A percentile compares a stretch with the other conserved stretches of the same genome.
These are phyloP conservation scores for Thripadectes ignobilis DNA, from an alignment of 2,797 vertebrate species.

Conservation along the genomic window DNA sequence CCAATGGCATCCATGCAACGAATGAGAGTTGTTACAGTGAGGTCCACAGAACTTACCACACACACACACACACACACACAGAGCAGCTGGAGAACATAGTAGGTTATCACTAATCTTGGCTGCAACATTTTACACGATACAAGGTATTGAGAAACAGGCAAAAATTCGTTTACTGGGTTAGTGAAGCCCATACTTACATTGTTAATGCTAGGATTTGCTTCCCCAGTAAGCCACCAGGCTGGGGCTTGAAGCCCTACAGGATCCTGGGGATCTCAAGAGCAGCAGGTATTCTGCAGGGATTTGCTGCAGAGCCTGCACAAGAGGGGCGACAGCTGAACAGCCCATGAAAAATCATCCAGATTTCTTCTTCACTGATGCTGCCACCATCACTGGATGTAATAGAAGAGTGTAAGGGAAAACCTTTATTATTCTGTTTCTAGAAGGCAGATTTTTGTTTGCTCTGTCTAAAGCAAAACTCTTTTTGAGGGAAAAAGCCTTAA, in stretches of 20 bases:
- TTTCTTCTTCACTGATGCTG: neutral
- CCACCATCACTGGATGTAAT: neutral
- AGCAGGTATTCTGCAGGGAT: neutral
- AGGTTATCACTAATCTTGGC: neutral
- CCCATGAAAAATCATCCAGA: neutral
- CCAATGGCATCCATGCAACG: neutral
- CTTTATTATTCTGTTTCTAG: neutral
- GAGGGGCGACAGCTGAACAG: neutral
- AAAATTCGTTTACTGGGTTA: neutral
- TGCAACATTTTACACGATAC: neutral
- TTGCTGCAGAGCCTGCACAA: neutral
- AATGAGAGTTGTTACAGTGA: neutral
- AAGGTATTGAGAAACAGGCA: neutral
- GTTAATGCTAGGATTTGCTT: neutral
- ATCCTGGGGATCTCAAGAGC: neutral
- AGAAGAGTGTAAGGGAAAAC: neutral
- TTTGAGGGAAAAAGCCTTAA: neutral
- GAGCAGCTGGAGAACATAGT: neutral
- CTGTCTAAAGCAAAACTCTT: neutral
- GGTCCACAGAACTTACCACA: neutral
- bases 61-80: neutral
- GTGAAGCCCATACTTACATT: neutral
- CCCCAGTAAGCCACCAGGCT: neutral
- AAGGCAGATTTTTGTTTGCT: neutral
- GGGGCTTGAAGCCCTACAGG: neutral